Conservation (phyloP, 1,140 invertebrate species). For the Aradophagus sp. region DNA sequence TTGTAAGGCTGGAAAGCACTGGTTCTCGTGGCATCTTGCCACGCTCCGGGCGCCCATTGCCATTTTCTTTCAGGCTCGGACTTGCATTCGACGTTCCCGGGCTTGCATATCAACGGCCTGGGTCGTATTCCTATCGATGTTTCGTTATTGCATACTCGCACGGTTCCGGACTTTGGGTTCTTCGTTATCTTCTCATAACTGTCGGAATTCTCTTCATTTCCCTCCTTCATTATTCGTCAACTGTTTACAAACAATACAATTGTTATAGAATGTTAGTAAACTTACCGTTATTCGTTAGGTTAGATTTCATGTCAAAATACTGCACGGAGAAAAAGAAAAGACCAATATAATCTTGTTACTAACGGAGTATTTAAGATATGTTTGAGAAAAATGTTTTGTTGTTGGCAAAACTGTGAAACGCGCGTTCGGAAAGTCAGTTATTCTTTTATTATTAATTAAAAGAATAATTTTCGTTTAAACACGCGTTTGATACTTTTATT, state of each 20-base stretch:
- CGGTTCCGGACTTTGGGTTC: conserved; percentile 13
- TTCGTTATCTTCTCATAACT: conserved; percentile 18
- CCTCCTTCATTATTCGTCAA: conserved; percentile 34
- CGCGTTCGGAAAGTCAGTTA: no score
- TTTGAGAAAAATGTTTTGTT: no score
- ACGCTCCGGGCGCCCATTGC: conserved; percentile 73
- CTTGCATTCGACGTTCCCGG: conserved; percentile 69
- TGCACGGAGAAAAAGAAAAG: no score
- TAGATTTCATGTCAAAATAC: conserved; percentile 3
- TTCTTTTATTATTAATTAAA: no score
- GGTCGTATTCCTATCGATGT: conserved; percentile 71
- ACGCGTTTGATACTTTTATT: no score
- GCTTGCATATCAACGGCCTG: conserved; percentile 70
- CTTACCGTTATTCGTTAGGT: conserved; percentile 17
- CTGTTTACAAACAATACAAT: conserved; percentile 25
- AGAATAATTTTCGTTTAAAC: no score
- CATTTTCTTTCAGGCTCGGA: conserved; percentile 72
- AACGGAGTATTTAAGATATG: no score
- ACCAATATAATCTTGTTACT: no score
- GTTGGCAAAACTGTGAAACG: no score
- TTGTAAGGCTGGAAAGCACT: conserved; percentile 78
- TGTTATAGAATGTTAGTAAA: conserved; percentile 11
- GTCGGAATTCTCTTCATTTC: conserved; percentile 40
- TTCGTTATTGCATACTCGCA: conserved; percentile 49
- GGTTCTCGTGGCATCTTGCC: conserved; percentile 75